These are phyloP conservation scores for Lochmaea crataegi DNA, from an alignment of 2,888 invertebrate genomes.

Conservation along the genomic window DNA sequence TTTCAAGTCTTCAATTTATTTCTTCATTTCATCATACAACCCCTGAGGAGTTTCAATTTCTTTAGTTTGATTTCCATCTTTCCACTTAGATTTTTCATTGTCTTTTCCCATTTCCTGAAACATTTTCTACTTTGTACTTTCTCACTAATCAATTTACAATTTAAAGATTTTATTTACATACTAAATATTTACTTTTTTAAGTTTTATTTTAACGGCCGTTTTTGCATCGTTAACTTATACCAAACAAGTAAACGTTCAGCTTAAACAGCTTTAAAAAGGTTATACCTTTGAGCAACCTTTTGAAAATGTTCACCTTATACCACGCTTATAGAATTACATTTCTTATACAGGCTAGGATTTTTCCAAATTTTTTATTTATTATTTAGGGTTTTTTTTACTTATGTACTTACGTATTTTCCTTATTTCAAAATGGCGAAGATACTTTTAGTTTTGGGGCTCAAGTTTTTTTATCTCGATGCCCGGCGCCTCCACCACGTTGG, in stretches of 20 bases:
- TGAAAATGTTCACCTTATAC: neutral
- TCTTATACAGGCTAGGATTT: neutral
- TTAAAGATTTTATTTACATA: neutral
- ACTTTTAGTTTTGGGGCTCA: too few relatives aligned
- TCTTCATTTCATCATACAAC: conserved; percentile 1
- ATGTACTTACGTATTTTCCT: too few relatives aligned
- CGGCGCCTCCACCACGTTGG: too few relatives aligned
- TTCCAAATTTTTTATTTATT: too few relatives aligned
- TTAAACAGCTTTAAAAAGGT: neutral
- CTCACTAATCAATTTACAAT: neutral
- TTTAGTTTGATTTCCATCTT: neutral
- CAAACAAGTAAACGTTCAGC: neutral
- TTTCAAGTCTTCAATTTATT: neutral
- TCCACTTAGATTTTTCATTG: neutral
- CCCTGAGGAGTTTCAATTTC: conserved; percentile 8
- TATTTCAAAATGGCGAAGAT: too few relatives aligned
- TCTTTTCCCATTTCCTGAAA: conserved; percentile 1
- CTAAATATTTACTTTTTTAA: neutral
- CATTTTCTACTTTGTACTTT: neutral
- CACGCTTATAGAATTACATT: neutral
- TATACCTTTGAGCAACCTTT: neutral
- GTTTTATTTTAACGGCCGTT: conserved; percentile 1
- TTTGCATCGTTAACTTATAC: neutral
- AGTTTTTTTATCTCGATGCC: too few relatives aligned
- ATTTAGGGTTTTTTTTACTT: too few relatives aligned